Conservation (phyloP, 2,113 vertebrate species). For the Amphiprion ocellaris region DNA sequence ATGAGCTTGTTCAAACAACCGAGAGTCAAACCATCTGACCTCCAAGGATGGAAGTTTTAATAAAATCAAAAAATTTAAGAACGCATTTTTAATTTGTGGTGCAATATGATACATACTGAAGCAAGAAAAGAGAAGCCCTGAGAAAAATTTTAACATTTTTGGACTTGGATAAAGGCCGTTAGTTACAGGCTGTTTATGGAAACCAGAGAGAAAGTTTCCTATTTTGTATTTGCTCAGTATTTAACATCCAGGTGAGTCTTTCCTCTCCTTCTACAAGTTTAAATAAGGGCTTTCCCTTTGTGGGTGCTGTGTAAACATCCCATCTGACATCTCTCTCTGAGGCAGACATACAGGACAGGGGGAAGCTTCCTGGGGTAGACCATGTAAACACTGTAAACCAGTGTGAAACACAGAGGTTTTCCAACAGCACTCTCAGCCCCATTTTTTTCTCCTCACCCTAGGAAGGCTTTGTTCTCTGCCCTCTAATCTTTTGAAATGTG, state of each 20-base stretch:
- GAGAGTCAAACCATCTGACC: constrained; percentile 52
- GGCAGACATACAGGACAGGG: constrained; percentile 53
- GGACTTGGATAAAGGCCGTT: constrained; percentile 4
- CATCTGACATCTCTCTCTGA: constrained; percentile 64
- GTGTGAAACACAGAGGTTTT: constrained; percentile 72
- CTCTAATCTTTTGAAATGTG: constrained; percentile 76
- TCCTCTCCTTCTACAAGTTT: constrained; percentile 46
- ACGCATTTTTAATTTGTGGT: constrained; percentile 11
- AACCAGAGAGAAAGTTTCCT: constrained; percentile 36
- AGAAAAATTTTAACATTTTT: constrained; percentile 13
- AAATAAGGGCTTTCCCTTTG: constrained; percentile 50
- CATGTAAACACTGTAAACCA: constrained; percentile 77
- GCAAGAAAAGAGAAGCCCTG: background rate
- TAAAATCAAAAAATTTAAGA: constrained; percentile 23
- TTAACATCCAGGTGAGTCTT: constrained; percentile 51
- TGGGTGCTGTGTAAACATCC: constrained; percentile 65
- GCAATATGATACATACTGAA: background rate
- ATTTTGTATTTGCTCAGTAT: constrained; percentile 12
- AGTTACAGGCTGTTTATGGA: constrained; percentile 8
- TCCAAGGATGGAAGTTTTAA: constrained; percentile 9
- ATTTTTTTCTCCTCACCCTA: constrained; percentile 40
- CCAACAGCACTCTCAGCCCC: constrained; percentile 51
- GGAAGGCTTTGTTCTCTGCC: constrained; percentile 76
- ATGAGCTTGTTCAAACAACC: constrained; percentile 51
- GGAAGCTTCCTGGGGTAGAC: constrained; percentile 62